Percentiles rank a stretch among this genome's conserved stretches.
Evolutionary conservation across 2,888 invertebrate genomes (phyloP).

Genomic region (Arctia plantaginis): DNA sequence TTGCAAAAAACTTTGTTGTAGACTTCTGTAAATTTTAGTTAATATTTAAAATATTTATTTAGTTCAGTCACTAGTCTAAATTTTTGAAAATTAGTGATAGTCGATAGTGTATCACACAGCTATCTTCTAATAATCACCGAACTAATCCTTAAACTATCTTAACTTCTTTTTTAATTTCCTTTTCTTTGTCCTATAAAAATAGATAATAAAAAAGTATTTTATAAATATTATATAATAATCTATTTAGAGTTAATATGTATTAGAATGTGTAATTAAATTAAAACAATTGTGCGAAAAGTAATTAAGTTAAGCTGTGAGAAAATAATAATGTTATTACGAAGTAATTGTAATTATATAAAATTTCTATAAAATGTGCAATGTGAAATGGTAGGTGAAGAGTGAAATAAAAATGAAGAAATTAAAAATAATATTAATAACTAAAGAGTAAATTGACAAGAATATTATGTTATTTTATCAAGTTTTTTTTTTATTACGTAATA

Average conservation of each 20-base stretch:
- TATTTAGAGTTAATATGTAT: neutral
- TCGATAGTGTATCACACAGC: neutral
- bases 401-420: neutral
- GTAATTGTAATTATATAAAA: neutral
- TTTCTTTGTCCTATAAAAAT: neutral
- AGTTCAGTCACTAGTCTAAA: neutral
- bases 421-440: neutral
- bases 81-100: neutral
- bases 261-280: neutral
- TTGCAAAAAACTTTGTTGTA: slow-evolving; percentile 37
- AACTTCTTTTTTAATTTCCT: neutral
- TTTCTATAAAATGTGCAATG: neutral
- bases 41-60: neutral
- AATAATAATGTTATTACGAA: neutral
- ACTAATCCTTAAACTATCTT: neutral
- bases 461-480: too few relatives aligned
- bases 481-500: too few relatives aligned
- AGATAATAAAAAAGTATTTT: neutral
- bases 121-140: neutral
- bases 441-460: too few relatives aligned
- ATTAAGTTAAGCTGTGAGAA: neutral
- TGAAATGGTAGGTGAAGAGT: neutral
- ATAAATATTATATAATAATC: neutral
- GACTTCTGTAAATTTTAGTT: slow-evolving; percentile 33
- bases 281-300: neutral